Evolutionary conservation across 2,888 invertebrate species (phyloP).

Genomic region (Drosophila parthenogenetica): DNA sequence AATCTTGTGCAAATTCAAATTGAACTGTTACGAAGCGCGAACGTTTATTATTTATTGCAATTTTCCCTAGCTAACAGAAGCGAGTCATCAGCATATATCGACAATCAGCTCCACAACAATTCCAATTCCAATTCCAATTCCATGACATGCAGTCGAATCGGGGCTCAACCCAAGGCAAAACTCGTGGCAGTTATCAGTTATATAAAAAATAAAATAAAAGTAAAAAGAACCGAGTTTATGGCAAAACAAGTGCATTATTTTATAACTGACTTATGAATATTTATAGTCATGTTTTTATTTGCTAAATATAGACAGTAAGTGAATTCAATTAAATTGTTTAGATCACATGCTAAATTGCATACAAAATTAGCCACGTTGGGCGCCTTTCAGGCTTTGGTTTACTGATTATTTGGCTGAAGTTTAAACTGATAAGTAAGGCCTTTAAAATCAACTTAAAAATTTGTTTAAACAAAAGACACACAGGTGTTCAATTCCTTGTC

Average conservation of each 20-base stretch:
- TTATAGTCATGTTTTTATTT: not conserved
- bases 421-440: not conserved
- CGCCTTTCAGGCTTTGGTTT: not conserved
- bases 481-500: not conserved
- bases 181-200: constrained; percentile 10
- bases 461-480: not conserved
- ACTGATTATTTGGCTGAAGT: not conserved
- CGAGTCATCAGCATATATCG: constrained; percentile 21
- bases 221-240: constrained; percentile 10
- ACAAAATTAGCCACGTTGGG: not conserved
- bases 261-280: constrained; percentile 14
- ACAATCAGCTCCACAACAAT: constrained; percentile 19
- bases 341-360: no score
- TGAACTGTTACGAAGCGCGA: constrained; percentile 17
- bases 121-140: constrained; percentile 4
- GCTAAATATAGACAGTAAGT: not conserved
- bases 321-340: not conserved
- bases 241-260: constrained; percentile 4
- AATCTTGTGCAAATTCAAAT: constrained; percentile 20
- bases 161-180: constrained; percentile 1
- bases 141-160: constrained; percentile 9
- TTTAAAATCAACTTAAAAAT: no score
- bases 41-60: constrained; percentile 26
- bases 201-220: not conserved
- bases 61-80: constrained; percentile 15